These are phyloP conservation scores for Malacoraja senta DNA, from an alignment of 2,797 vertebrate genomes.

Conservation along the genomic window DNA sequence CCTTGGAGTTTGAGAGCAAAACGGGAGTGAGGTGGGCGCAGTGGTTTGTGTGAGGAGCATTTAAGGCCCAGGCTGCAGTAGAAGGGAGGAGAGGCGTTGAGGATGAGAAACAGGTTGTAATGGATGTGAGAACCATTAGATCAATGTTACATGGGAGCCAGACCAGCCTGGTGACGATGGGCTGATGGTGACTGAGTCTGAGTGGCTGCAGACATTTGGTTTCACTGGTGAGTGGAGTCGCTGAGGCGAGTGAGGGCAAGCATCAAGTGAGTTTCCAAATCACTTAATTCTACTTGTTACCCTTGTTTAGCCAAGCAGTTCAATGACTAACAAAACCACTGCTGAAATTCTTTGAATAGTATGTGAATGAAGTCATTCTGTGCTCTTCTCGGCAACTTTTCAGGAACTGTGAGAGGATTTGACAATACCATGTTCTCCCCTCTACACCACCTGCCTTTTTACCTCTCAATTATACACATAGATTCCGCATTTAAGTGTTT, in stretches of 20 bases:
- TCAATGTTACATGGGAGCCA: not conserved
- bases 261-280: not conserved
- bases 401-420: not conserved
- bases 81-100: not conserved
- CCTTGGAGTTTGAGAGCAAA: too few species aligned
- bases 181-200: too few species aligned
- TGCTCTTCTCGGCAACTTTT: not conserved
- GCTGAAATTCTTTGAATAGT: constrained; percentile 5
- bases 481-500: not conserved
- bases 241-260: not conserved
- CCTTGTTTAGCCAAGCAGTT: not conserved
- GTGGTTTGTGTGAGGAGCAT: not conserved
- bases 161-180: not conserved
- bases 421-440: not conserved
- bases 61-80: not conserved
- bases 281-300: not conserved
- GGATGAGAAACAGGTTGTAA: not conserved
- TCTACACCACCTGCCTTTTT: not conserved
- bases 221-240: not conserved
- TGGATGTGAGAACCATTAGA: not conserved
- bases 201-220: not conserved
- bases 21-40: not conserved
- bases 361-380: not conserved
- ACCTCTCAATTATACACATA: not conserved
- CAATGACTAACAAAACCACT: not conserved